Conservation (phyloP, 2,113 vertebrate genomes). For the Trochalopteron elliotii region DNA sequence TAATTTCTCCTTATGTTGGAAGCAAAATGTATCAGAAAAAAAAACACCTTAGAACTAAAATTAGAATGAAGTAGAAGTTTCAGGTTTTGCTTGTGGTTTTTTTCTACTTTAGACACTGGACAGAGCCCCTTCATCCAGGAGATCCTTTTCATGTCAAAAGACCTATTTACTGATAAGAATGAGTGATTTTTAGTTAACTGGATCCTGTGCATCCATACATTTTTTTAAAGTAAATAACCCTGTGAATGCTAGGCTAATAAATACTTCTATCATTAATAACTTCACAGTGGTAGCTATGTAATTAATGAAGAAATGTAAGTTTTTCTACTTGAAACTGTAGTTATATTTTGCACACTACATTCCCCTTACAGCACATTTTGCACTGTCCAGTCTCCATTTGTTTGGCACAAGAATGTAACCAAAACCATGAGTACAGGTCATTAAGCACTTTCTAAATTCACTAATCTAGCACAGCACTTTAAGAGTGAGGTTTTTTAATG, state of each 20-base stretch:
- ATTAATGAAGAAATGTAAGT: neutral
- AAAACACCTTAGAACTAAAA: neutral
- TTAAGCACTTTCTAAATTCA: neutral
- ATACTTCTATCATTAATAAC: constrained; percentile 10
- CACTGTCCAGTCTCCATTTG: neutral
- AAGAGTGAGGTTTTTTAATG: neutral
- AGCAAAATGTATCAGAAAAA: neutral
- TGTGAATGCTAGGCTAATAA: neutral
- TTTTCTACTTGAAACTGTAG: neutral
- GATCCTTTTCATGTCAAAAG: neutral
- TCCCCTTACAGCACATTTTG: neutral
- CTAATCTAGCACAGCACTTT: neutral
- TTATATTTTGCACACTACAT: neutral
- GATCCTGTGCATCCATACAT: neutral
- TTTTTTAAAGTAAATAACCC: neutral
- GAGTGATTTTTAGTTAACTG: constrained; percentile 30
- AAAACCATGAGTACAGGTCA: neutral
- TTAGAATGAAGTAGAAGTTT: neutral
- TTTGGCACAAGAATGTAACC: neutral
- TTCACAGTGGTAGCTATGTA: neutral
- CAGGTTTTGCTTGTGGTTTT: neutral
- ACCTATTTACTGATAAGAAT: neutral
- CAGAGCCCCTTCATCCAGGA: neutral
- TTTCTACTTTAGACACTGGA: neutral
- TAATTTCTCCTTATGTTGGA: neutral